Evolutionary conservation across 2,888 invertebrate species (phyloP), one percentile per base, ranked within the genome.

Genomic region (Anodontia alba): DNA sequence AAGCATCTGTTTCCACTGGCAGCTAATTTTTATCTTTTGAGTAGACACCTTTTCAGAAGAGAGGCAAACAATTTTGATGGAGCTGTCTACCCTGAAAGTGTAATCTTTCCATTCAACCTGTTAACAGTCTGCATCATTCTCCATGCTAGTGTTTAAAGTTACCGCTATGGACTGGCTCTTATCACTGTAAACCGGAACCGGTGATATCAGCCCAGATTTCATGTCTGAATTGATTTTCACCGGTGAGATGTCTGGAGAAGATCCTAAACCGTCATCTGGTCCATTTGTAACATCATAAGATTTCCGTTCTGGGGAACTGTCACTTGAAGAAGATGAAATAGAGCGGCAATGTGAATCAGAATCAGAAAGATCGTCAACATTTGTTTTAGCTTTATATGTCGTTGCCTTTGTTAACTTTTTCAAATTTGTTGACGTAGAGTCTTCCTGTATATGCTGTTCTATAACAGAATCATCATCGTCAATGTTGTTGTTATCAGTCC

Each of bases 321-420:
- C 80, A 46, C 83, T 76, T 5, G 84, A 68, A n/a, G 78, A 75
- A 3, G 87, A 83, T 8, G 83, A 82, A 17, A 85, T 72, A 46
- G 88, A 87, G 26, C 75, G 73, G 62, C 86, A 84, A 31, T 80
- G 81, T 12, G 87, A 87, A 70, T 90, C 89, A 42, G 88, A 86
- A 75, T 89, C 89, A 10, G 91, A 89, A 66, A 89, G 80, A 36
- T 90, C 85, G 33, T 82, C 84, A 66, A 87, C 73, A 71, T 89
- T 87, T 57, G 87, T 88, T 54, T 83, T 76, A 23, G 88, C 88
- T 38, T 81, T 42, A 73, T 87, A 87, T 62, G 86, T 73, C 26
- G 81, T 88, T 54, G 88, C 80, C 71, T 78, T 83, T 43, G 85
- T 81, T 15, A 90, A 57, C 78, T 73, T 80, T 73, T 78, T 86